These are phyloP conservation scores for Eunapius fragilis DNA, from an alignment of 37 sponge, comb jelly and placozoan genomes.

Conservation along the genomic window DNA sequence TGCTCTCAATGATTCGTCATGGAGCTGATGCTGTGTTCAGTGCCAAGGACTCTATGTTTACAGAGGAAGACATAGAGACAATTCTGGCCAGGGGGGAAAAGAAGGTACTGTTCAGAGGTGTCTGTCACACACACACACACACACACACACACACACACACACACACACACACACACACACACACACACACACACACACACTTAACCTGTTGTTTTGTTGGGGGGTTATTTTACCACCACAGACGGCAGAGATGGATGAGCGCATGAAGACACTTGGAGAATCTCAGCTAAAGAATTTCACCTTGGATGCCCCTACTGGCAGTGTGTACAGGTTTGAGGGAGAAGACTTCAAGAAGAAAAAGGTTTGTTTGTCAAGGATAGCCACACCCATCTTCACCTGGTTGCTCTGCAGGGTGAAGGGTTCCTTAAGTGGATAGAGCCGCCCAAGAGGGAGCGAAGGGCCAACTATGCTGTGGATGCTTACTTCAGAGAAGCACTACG, in stretches of 20 bases:
- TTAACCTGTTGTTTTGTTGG: too few relatives aligned
- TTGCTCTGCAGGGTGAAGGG: neutral
- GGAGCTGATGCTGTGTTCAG: constrained; percentile 94
- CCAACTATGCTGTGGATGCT: constrained; percentile 98
- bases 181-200: too few relatives aligned
- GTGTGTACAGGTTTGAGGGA: constrained; percentile 95
- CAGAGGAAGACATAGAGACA: constrained; percentile 89
- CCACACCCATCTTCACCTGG: neutral
- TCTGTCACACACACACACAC: too few relatives aligned
- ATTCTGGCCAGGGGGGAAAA: constrained; percentile 81
- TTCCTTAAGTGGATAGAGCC: constrained; percentile 97
- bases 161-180: too few relatives aligned
- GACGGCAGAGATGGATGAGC: constrained; percentile 81
- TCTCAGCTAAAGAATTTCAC: constrained; percentile 84
- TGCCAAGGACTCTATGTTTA: constrained; percentile 81
- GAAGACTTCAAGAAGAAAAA: constrained; percentile 94
- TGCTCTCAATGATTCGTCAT: constrained; percentile 96
- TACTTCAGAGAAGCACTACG: constrained; percentile 96
- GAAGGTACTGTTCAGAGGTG: constrained; percentile 46
- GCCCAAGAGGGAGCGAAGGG: constrained; percentile 93
- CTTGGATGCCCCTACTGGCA: constrained; percentile 87
- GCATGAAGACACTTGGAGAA: constrained; percentile 82
- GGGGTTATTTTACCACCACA: neutral
- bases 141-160: too few relatives aligned
- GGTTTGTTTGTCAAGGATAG: constrained; percentile 19